Evolutionary conservation across 2,797 vertebrate genomes (phyloP), one percentile per base, ranked within the genome.

Genomic region (Salarias fasciatus): DNA sequence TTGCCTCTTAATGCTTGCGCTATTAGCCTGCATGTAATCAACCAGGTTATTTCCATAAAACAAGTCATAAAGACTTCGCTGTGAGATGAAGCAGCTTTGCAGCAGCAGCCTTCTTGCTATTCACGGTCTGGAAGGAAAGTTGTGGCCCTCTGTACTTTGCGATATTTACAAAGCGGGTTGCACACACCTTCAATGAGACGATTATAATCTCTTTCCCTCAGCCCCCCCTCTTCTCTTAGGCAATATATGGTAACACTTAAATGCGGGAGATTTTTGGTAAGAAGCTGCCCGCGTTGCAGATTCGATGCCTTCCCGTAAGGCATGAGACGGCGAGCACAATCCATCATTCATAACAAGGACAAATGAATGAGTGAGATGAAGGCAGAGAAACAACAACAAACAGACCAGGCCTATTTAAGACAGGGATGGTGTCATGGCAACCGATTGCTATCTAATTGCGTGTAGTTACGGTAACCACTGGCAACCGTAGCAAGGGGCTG

Each of bases 401-500:
- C 90, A 89, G 88, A 85, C 84, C 68, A 65, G 84, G 83, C 84
- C 90, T 89, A 83, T 92, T 92, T 89, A 84, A 84, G 83, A 79
- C 85, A 75, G 83, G 73, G 72, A 84, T 53, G 84, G 79, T 69
- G 63, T 91, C 91, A 92, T 92, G 91, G 92, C 90, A 93, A 93
- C 92, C 84, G 82, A 93, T 93, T 91, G 91, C 92, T 85, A 88
- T 91, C 91, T 93, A 92, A 93, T 93, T 92, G 88, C 68, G 31
- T 85, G 77, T 84, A 78, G 83, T 74, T 83, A 85, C 83, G 67
- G 93, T 93, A 88, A 92, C 93, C 87, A 90, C 57, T 84, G 87
- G 91, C 92, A 93, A 93, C 92, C 11, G 81, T 73, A 67, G 83
- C 52, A 51, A 80, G 79, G 85, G 80, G 43, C 44, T 69, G 77